Conservation (phyloP, 2,888 invertebrate genomes). For the Melikaiella ostensackeni region DNA sequence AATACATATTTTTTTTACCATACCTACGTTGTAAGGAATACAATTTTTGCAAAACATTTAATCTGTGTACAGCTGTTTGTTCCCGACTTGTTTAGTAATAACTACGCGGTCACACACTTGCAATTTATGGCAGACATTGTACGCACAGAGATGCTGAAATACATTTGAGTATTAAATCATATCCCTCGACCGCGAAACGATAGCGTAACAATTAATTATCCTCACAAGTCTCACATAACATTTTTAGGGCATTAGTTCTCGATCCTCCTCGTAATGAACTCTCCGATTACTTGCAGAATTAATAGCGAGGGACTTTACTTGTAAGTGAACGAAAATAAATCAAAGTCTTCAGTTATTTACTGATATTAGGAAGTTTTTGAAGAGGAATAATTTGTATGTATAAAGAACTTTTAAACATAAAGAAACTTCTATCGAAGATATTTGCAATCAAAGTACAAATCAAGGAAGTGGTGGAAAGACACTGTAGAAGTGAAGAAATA, state of each 20-base stretch:
- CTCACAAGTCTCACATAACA: neutral
- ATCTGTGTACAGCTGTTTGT: neutral
- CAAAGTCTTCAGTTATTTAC: neutral
- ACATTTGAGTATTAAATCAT: constrained; percentile 28
- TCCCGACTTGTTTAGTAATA: neutral
- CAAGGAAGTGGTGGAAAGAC: neutral
- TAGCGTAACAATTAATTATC: constrained; percentile 25
- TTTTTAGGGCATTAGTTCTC: constrained; percentile 27
- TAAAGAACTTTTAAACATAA: neutral
- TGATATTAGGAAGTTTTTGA: neutral
- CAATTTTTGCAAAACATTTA: neutral
- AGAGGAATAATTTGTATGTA: neutral
- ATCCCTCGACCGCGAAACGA: constrained; percentile 17
- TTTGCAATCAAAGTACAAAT: neutral
- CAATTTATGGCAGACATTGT: neutral
- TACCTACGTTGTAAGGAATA: neutral
- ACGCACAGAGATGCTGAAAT: constrained; percentile 14
- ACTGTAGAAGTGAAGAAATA: neutral
- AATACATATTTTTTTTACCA: neutral
- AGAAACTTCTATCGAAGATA: neutral
- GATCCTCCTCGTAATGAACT: constrained; percentile 16
- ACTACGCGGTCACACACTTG: neutral
- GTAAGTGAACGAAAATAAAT: constrained; percentile 5
- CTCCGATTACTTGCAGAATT: neutral
- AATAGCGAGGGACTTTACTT: neutral